Evolutionary conservation across 1,140 invertebrate species (phyloP).

Genomic region (Aphaenogaster ashmeadi): DNA sequence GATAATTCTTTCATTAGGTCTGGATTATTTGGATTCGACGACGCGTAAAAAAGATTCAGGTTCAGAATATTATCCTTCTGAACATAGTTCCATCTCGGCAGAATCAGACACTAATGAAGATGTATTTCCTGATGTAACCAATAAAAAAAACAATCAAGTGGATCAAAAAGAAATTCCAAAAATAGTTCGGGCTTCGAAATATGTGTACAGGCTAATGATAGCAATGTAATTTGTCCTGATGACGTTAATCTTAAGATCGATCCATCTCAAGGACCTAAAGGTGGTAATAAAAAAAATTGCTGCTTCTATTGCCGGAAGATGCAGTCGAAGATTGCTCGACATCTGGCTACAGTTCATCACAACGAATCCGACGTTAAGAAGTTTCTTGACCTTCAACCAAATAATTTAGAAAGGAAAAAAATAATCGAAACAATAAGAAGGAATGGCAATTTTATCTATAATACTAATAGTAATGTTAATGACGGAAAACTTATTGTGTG

Average conservation of each 20-base stretch:
- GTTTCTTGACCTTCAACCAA: background rate
- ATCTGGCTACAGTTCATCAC: background rate
- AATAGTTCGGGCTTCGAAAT: background rate
- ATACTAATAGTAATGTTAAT: background rate
- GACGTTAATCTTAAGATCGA: background rate
- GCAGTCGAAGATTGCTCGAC: conserved; percentile 17
- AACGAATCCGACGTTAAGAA: conserved; percentile 1
- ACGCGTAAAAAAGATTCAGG: background rate
- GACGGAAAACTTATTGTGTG: background rate
- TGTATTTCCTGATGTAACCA: background rate
- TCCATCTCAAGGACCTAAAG: conserved; percentile 1
- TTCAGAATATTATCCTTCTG: conserved; percentile 4
- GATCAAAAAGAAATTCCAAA: background rate
- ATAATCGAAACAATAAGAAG: too few species aligned
- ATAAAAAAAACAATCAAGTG: background rate
- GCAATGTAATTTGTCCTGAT: conserved; percentile 6
- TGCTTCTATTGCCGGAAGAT: background rate
- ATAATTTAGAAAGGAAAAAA: background rate
- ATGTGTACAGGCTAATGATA: background rate
- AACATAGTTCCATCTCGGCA: background rate
- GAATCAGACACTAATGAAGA: background rate
- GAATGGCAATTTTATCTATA: too few species aligned
- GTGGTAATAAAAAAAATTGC: conserved; percentile 15
- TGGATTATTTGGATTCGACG: too few species aligned
- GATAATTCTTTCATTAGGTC: too few species aligned